phyloP scores from a whole-genome alignment of 2,797 vertebrate genomes.

The Periparus ater region DNA sequence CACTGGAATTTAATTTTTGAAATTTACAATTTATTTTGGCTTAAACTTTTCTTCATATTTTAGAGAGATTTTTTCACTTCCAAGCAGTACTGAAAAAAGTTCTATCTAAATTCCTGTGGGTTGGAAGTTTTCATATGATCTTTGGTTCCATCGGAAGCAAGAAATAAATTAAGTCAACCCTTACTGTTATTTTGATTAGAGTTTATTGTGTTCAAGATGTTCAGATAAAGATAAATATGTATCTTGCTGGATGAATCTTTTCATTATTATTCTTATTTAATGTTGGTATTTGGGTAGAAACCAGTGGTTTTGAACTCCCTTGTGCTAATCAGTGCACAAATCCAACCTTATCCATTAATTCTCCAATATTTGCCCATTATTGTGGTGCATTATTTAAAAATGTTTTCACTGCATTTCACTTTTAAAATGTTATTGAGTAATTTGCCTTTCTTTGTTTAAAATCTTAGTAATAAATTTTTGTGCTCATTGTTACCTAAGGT shows the following conservation, averaged over 20 bases:
- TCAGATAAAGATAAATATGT: not conserved
- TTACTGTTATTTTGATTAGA: not conserved
- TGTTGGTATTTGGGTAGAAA: not conserved
- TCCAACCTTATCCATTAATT: not conserved
- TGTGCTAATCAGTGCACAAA: not conserved
- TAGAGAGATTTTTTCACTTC: not conserved
- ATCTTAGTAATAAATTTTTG: not conserved
- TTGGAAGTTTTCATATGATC: not conserved
- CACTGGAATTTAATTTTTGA: not conserved
- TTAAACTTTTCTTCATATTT: not conserved
- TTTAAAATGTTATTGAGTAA: not conserved
- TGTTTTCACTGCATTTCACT: not conserved
- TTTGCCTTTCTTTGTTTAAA: not conserved
- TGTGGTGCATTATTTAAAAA: not conserved
- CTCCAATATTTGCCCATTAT: not conserved
- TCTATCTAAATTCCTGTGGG: not conserved
- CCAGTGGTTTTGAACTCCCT: not conserved
- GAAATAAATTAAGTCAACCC: not conserved
- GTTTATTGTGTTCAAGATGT: not conserved
- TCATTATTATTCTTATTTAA: conserved; percentile 1
- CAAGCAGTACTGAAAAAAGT: not conserved
- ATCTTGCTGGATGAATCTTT: not conserved
- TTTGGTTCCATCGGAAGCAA: not conserved
- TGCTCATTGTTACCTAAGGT: not conserved
- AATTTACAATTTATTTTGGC: not conserved